Base-by-base conservation (phyloP, 2,113 vertebrate genomes). In the Lipophrys pholis region DNA sequence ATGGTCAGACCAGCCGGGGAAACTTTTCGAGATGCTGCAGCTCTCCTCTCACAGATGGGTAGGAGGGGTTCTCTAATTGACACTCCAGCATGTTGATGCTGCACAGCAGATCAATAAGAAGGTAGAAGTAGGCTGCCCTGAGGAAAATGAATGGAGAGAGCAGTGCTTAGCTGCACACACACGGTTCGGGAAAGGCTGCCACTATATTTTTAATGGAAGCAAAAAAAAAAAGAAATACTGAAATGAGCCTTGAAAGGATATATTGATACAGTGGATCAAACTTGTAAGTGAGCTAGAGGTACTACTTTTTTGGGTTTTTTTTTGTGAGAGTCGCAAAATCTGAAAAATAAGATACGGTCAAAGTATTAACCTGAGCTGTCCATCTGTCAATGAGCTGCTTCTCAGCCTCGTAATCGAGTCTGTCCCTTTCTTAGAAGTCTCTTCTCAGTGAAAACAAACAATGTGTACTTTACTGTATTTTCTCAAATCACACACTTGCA, bases 41-140 rank as follows among this genome's bases (percentile, higher is more conserved):
- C 76, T 80, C 62, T 69, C 14, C 65, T 70, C 76, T 81, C 78
- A 80, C 84, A 89, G 85, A 86, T 83, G 84, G 83, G 71, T 69
- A 91, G 84, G 85, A 86, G 83, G 81, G 76, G 82, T 74, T 84
- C 72, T 85, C 78, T 92, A 87, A 92, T 89, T 91, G 89, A 91
- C 89, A 88, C 83, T 90, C 79, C 71, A 79, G 81, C 84, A 89
- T 85, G 85, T 85, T 89, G 87, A 80, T 78, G 84, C 84, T 81
- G 77, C 83, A 79, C 80, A 72, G 82, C 73, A 75, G 87, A 92
- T 91, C 89, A 87, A 91, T 91, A 89, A 81, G n/a, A 53, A 83
- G 85, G 81, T 78, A 71, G 74, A 83, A 58, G 83, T 55, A 76
- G 66, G 76, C 76, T 77, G 82, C 87, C 68, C 80, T 49, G 64